A percentile compares a stretch with the other conserved stretches of the same genome.
Evolutionary conservation across 2,888 invertebrate genomes (phyloP).

Genomic region (Tetranychus piercei): DNA sequence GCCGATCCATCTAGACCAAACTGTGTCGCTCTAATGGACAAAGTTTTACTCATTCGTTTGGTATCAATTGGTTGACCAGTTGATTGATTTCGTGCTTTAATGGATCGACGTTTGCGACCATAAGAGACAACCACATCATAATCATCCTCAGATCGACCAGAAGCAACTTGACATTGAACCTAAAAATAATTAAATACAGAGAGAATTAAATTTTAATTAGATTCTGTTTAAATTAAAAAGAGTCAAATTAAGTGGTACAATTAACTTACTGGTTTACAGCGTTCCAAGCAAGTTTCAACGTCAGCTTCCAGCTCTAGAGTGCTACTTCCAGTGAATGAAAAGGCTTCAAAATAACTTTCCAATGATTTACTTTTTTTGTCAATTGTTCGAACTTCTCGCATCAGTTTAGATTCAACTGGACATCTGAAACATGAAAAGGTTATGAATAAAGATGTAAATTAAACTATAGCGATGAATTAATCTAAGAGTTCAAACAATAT

Average conservation of each 20-base stretch:
- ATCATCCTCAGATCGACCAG: conserved; percentile 27
- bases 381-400: conserved; percentile 28
- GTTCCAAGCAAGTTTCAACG: conserved; percentile 28
- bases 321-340: conserved; percentile 28
- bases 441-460: not conserved
- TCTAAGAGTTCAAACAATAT: not conserved
- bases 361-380: conserved; percentile 26
- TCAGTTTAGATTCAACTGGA: conserved; percentile 28
- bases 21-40: not conserved
- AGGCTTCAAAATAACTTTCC: conserved; percentile 28
- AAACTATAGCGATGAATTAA: not conserved
- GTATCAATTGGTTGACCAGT: not conserved
- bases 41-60: not conserved
- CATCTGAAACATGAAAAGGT: conserved; percentile 22
- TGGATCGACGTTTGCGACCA: conserved; percentile 22
- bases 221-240: not conserved
- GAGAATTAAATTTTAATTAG: not conserved
- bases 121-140: conserved; percentile 27
- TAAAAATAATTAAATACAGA: conserved; percentile 12
- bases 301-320: conserved; percentile 27
- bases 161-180: conserved; percentile 28
- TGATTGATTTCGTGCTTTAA: not conserved
- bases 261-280: conserved; percentile 27
- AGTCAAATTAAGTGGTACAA: not conserved
- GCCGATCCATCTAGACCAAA: not conserved